Evolutionary conservation across 1,140 invertebrate genomes (phyloP).

Genomic region (Drosophila ogumai): DNA sequence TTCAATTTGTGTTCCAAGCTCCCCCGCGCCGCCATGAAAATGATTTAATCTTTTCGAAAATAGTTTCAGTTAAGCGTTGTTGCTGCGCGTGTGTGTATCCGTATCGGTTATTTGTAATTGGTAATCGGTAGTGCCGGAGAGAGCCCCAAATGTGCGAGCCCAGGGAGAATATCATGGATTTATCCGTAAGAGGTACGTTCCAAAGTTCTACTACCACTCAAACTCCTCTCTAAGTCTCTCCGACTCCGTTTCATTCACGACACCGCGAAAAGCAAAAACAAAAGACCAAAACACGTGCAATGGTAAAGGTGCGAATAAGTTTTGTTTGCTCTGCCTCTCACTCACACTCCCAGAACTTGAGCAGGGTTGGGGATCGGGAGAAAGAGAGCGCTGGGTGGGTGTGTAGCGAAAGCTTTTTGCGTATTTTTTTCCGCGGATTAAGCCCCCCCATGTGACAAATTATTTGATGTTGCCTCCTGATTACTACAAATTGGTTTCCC

Average conservation of each 20-base stretch:
- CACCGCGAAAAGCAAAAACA: conserved; percentile 23
- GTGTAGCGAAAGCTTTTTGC: conserved; percentile 28
- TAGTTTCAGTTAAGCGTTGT: conserved; percentile 43
- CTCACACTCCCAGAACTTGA: conserved; percentile 27
- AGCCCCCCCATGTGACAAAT: conserved; percentile 75
- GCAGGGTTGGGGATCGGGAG: conserved; percentile 4
- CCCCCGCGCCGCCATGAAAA: conserved; percentile 33
- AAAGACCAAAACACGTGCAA: conserved; percentile 62
- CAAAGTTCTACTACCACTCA: neutral
- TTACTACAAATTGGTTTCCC: conserved; percentile 52
- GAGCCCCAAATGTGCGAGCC: conserved; percentile 18
- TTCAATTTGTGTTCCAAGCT: conserved; percentile 53
- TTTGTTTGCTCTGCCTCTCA: conserved; percentile 68
- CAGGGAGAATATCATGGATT: conserved; percentile 72
- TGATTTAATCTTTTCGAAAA: conserved; percentile 52
- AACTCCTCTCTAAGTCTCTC: neutral
- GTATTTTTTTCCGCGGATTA: conserved; percentile 13
- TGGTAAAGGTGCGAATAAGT: conserved; percentile 37
- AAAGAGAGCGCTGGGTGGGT: conserved; percentile 18
- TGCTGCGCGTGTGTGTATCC: conserved; percentile 22
- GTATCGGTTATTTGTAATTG: conserved; percentile 39
- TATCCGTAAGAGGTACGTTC: conserved; percentile 72
- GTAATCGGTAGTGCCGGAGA: conserved; percentile 35
- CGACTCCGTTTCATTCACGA: conserved; percentile 43
- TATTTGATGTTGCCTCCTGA: conserved; percentile 68